Conservation (phyloP, 2,888 invertebrate genomes). For the Pseudococcus longispinus region DNA sequence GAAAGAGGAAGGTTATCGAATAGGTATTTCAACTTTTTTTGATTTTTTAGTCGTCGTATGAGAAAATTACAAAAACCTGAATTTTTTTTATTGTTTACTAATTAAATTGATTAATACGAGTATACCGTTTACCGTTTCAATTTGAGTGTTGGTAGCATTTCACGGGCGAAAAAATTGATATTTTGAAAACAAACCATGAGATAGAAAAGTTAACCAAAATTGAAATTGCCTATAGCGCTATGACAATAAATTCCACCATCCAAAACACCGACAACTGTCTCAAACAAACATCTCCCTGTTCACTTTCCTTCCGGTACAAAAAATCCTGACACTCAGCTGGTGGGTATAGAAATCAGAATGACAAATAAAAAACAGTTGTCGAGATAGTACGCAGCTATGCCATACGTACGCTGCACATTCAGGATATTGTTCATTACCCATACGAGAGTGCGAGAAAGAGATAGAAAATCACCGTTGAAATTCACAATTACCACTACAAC, state of each 20-base stretch:
- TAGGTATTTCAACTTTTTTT: not conserved
- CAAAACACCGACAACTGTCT: not conserved
- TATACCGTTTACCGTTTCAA: too few species aligned
- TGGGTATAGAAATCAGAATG: not conserved
- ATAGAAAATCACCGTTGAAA: not conserved
- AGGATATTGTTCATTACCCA: slow-evolving; percentile 15
- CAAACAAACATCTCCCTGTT: not conserved
- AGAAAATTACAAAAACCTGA: not conserved
- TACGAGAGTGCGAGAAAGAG: not conserved
- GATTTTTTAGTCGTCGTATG: not conserved
- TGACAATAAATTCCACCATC: not conserved
- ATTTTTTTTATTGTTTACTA: not conserved
- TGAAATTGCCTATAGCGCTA: not conserved
- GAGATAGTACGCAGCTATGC: not conserved
- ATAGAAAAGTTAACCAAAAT: not conserved
- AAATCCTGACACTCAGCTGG: not conserved
- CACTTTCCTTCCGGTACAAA: not conserved
- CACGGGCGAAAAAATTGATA: not conserved
- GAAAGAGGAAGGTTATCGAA: not conserved
- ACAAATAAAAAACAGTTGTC: not conserved
- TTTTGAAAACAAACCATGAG: not conserved
- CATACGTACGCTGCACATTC: not conserved
- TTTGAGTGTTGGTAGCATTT: not conserved
- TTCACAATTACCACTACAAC: not conserved
- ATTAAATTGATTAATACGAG: not conserved